Conservation (phyloP, 2,113 vertebrate species). For the Psilopsiagon aurifrons region DNA sequence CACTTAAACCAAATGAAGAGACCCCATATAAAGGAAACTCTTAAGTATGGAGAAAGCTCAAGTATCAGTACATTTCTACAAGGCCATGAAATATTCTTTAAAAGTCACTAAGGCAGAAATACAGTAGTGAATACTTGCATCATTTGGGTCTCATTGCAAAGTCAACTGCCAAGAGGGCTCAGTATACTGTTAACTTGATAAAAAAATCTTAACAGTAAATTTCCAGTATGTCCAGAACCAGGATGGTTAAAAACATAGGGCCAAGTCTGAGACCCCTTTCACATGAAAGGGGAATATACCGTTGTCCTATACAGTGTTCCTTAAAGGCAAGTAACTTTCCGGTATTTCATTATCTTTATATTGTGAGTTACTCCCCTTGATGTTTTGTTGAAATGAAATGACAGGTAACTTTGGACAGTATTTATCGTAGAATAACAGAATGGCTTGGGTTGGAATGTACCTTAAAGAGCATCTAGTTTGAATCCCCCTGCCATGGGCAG, state of each 20-base stretch:
- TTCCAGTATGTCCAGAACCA: neutral
- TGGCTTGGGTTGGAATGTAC: neutral
- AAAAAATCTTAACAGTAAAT: neutral
- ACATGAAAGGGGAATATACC: neutral
- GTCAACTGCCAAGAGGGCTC: neutral
- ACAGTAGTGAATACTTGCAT: neutral
- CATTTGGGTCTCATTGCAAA: neutral
- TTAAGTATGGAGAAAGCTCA: neutral
- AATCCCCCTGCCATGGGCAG: neutral
- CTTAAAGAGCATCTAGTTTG: neutral
- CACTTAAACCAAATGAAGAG: neutral
- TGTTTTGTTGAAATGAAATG: neutral
- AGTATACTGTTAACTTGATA: neutral
- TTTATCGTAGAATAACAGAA: neutral
- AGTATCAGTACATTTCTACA: neutral
- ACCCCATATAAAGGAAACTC: neutral
- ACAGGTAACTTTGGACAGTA: neutral
- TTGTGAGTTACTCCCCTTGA: neutral
- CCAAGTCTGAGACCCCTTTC: neutral
- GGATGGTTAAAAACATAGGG: neutral
- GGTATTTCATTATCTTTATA: neutral
- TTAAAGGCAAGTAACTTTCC: neutral
- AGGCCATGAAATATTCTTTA: neutral
- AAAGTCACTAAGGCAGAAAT: neutral
- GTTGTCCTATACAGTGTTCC: neutral